Conservation (phyloP, 2,797 vertebrate genomes). For the Merluccius polli region DNA sequence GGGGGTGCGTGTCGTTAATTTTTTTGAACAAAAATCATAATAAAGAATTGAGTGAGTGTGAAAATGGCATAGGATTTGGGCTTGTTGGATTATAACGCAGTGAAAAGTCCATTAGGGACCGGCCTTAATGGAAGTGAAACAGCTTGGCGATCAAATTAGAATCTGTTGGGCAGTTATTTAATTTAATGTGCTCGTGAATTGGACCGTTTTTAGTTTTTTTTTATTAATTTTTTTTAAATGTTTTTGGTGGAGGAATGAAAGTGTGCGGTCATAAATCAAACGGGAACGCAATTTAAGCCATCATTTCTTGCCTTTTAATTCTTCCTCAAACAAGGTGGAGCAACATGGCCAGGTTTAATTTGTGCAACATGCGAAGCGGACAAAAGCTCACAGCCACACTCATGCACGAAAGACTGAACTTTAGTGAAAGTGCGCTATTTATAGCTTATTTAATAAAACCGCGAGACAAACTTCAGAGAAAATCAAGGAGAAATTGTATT, state of each 20-base stretch:
- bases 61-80: constrained; percentile 62
- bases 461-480: too few relatives aligned
- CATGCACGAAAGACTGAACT: too few relatives aligned
- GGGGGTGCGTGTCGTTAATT: too few relatives aligned
- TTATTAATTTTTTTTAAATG: constrained; percentile 30
- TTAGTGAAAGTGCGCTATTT: too few relatives aligned
- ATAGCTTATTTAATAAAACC: too few relatives aligned
- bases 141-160: constrained; percentile 78
- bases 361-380: background rate
- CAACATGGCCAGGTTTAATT: constrained; percentile 18
- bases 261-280: constrained; percentile 59
- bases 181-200: constrained; percentile 79
- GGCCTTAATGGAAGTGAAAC: constrained; percentile 77
- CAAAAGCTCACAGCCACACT: background rate
- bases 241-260: constrained; percentile 41
- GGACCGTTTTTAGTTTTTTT: constrained; percentile 76
- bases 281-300: constrained; percentile 38
- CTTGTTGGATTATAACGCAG: constrained; percentile 71
- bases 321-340: constrained; percentile 34
- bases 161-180: constrained; percentile 77
- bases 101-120: constrained; percentile 74
- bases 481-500: too few relatives aligned
- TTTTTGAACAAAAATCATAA: constrained; percentile 38
- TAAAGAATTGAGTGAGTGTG: constrained; percentile 43
- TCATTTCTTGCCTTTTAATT: constrained; percentile 19